Conservation (phyloP, 2,797 vertebrate species). For the Chromis chromis region DNA sequence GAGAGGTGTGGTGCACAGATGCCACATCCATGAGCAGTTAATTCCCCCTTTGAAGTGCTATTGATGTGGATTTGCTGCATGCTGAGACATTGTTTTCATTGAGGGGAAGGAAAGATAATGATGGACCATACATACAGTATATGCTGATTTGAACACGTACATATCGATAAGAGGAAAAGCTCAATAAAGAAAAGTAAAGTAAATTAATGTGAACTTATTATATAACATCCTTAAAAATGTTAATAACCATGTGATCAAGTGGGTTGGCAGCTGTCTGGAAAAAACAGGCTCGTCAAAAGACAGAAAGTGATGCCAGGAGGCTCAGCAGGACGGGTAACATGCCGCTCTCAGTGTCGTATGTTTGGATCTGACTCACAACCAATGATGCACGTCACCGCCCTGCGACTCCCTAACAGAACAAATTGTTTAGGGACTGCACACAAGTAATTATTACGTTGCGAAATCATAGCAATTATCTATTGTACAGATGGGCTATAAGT, state of each 20-base stretch:
- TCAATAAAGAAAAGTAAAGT: neutral
- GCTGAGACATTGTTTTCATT: neutral
- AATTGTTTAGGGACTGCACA: no score
- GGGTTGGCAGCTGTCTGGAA: neutral
- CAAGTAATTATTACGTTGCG: no score
- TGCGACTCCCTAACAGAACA: neutral
- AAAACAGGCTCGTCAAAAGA: slow-evolving; percentile 8
- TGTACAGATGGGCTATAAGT: no score
- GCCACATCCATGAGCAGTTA: neutral
- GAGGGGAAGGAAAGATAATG: no score
- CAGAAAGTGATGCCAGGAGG: neutral
- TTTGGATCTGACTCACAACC: slow-evolving; percentile 37
- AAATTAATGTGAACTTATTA: neutral
- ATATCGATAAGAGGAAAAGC: neutral
- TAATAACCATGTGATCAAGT: neutral
- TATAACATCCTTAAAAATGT: neutral
- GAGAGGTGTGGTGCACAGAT: neutral
- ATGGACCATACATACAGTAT: neutral
- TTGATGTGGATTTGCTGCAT: neutral
- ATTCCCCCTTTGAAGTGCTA: neutral
- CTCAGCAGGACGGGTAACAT: slow-evolving; percentile 52
- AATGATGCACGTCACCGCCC: neutral
- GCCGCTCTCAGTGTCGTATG: slow-evolving; percentile 6
- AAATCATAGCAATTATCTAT: no score
- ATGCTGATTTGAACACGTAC: neutral